These are phyloP conservation scores for Psilopsiagon aymara DNA, from an alignment of 2,113 vertebrate species.

Conservation along the genomic window DNA sequence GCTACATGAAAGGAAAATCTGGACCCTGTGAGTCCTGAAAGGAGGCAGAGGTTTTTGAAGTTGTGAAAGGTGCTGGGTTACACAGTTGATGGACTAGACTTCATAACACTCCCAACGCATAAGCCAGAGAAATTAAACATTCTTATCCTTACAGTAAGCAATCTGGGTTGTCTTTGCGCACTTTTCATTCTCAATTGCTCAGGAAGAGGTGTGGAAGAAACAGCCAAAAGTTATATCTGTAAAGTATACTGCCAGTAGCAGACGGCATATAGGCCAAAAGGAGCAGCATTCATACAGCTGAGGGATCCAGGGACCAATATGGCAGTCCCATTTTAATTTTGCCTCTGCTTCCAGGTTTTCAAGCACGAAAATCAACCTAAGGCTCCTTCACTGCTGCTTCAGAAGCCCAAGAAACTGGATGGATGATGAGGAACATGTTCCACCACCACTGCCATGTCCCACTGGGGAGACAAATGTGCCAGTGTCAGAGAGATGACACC, in stretches of 20 bases:
- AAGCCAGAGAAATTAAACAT: background rate
- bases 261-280: background rate
- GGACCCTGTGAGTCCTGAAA: background rate
- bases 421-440: background rate
- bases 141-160: background rate
- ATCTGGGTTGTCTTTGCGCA: background rate
- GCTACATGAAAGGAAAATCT: background rate
- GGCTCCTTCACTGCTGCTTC: background rate
- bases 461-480: fast-evolving
- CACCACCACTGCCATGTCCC: background rate
- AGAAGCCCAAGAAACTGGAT: background rate
- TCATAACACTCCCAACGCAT: background rate
- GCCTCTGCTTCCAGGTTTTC: background rate
- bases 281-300: background rate
- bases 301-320: background rate
- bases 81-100: background rate
- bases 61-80: background rate
- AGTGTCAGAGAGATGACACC: fast-evolving
- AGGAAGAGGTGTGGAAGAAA: background rate
- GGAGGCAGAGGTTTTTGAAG: background rate
- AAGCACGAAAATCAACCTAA: background rate
- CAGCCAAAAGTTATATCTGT: background rate
- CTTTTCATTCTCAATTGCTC: background rate
- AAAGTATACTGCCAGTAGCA: background rate
- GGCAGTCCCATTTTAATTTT: background rate